Conservation (phyloP, 2,797 vertebrate genomes). For the Graptemys geographica region DNA sequence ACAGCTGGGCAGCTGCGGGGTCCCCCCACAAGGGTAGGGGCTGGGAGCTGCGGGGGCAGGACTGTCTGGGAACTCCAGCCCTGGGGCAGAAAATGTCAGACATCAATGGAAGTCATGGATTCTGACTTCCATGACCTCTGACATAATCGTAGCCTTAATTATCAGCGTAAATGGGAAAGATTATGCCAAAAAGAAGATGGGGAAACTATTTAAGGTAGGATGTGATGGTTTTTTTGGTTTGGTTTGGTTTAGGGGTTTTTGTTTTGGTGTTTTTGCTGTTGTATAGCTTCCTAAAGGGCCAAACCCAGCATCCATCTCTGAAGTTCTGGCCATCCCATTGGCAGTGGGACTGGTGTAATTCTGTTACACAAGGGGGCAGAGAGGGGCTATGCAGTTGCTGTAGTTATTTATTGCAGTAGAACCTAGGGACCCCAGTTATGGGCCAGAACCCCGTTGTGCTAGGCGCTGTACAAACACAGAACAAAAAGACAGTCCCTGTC, state of each 20-base stretch:
- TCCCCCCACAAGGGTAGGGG: too few relatives aligned
- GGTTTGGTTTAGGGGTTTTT: too few relatives aligned
- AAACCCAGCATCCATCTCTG: neutral
- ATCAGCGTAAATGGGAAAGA: neutral
- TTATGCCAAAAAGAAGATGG: neutral
- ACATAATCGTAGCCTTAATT: too few relatives aligned
- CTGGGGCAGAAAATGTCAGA: too few relatives aligned
- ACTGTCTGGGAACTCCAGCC: too few relatives aligned
- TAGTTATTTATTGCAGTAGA: neutral
- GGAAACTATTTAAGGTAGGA: neutral
- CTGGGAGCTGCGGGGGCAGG: too few relatives aligned
- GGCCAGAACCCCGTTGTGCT: neutral
- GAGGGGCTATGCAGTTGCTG: neutral
- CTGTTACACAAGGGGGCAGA: neutral
- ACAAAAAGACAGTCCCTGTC: neutral
- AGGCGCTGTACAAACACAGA: neutral
- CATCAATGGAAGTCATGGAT: too few relatives aligned
- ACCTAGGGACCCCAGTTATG: neutral
- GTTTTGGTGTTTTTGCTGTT: neutral
- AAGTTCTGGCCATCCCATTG: neutral
- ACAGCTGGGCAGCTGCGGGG: too few relatives aligned
- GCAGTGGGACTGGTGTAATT: neutral
- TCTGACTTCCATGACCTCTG: too few relatives aligned
- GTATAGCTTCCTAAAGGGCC: neutral
- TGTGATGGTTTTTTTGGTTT: neutral